These are phyloP conservation scores for Geotrupes spiniger DNA, from an alignment of 2,888 invertebrate species.

Conservation along the genomic window DNA sequence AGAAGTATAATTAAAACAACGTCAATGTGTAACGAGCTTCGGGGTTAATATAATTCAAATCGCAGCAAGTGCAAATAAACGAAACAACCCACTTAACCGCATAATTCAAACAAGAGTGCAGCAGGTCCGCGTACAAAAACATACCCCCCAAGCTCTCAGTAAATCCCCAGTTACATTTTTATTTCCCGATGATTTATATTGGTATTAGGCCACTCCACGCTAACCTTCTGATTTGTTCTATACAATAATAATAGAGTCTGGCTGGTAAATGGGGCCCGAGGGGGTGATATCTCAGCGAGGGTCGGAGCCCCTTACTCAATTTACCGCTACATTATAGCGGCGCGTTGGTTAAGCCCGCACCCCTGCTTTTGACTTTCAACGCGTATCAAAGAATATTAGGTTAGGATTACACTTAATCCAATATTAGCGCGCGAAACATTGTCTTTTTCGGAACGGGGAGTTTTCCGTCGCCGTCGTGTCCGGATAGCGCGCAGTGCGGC, in stretches of 20 bases:
- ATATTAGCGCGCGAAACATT: slow-evolving; percentile 28
- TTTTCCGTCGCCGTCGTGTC: slow-evolving; percentile 14
- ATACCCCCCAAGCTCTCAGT: slow-evolving; percentile 24
- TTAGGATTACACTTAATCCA: slow-evolving; percentile 46
- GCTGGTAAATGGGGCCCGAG: slow-evolving; percentile 50
- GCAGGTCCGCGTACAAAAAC: slow-evolving; percentile 27
- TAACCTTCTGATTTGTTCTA: slow-evolving; percentile 53
- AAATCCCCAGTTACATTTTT: slow-evolving; percentile 46
- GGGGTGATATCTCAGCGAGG: slow-evolving; percentile 50
- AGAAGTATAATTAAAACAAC: too few species aligned
- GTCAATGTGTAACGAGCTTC: too few species aligned
- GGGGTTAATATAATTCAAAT: slow-evolving; percentile 9
- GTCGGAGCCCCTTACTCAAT: slow-evolving; percentile 44
- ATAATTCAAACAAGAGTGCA: slow-evolving; percentile 21
- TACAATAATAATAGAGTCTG: slow-evolving; percentile 54
- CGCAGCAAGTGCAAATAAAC: slow-evolving; percentile 22
- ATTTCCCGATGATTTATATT: slow-evolving; percentile 50
- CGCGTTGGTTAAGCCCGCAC: slow-evolving; percentile 43
- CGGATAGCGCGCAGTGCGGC: slow-evolving; percentile 13
- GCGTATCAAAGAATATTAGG: slow-evolving; percentile 45
- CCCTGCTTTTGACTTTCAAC: slow-evolving; percentile 36
- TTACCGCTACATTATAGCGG: slow-evolving; percentile 53
- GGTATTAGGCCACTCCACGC: slow-evolving; percentile 51
- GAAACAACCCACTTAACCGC: slow-evolving; percentile 33
- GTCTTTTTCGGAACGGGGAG: slow-evolving; percentile 13